Evolutionary conservation across 2,113 vertebrate genomes (phyloP).

Genomic region (Taxidea taxus): DNA sequence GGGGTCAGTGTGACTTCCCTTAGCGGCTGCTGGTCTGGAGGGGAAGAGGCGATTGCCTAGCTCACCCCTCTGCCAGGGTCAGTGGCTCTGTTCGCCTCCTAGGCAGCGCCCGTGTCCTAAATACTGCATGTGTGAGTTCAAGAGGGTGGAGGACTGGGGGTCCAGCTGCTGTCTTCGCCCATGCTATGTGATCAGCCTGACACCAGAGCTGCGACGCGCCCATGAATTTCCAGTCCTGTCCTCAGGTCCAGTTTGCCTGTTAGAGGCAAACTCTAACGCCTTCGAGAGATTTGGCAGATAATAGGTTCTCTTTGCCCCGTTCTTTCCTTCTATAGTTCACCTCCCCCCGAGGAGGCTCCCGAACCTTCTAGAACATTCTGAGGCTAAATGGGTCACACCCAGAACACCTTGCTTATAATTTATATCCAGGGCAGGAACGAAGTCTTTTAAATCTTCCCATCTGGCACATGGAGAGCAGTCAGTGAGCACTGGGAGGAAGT

Average conservation of each 20-base stretch:
- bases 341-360: neutral
- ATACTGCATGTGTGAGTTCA: neutral
- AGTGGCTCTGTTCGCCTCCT: neutral
- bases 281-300: neutral
- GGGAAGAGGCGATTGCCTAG: neutral
- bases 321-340: neutral
- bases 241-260: too few species aligned
- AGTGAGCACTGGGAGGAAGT: neutral
- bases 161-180: neutral
- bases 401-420: neutral
- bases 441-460: neutral
- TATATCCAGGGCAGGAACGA: neutral
- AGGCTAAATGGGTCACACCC: neutral
- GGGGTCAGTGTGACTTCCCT: neutral
- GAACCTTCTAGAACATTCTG: constrained; percentile 26
- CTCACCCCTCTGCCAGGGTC: neutral
- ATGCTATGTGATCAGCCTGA: neutral
- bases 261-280: neutral
- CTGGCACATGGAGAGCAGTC: neutral
- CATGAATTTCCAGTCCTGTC: neutral
- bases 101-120: neutral
- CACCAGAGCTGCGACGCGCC: neutral
- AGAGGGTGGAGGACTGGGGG: neutral
- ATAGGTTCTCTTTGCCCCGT: neutral
- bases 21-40: neutral